Percentiles rank a stretch among this genome's conserved stretches.
These are phyloP conservation scores for Macrophya annulata DNA, from an alignment of 2,888 invertebrate genomes.

Conservation along the genomic window DNA sequence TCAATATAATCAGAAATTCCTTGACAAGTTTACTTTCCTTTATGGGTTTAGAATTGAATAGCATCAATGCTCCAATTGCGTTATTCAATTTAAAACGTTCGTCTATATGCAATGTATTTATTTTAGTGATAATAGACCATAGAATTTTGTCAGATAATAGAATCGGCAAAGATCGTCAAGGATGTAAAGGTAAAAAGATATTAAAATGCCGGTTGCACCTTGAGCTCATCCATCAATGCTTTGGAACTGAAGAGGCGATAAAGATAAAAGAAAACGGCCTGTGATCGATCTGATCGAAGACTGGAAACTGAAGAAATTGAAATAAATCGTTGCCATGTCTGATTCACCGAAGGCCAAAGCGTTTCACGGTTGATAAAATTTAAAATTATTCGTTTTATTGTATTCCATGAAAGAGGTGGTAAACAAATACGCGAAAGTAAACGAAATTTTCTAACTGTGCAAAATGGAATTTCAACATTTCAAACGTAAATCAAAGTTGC, in stretches of 20 bases:
- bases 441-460: not conserved
- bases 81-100: not conserved
- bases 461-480: not conserved
- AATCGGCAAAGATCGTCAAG: slow-evolving; percentile 6
- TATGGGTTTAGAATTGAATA: not conserved
- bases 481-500: slow-evolving; percentile 8
- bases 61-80: not conserved
- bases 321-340: slow-evolving; percentile 34
- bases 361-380: slow-evolving; percentile 16
- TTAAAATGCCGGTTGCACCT: slow-evolving; percentile 41
- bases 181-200: slow-evolving; percentile 2
- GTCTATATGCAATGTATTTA: not conserved
- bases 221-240: slow-evolving; percentile 40
- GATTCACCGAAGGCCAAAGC: not conserved
- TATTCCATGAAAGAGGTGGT: not conserved
- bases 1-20: not conserved
- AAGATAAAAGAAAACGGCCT: slow-evolving; percentile 49
- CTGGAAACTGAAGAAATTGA: slow-evolving; percentile 39
- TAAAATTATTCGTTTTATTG: slow-evolving; percentile 11
- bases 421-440: not conserved
- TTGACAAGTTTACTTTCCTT: not conserved
- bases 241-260: slow-evolving; percentile 33
- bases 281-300: slow-evolving; percentile 46
- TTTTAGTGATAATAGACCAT: not conserved
- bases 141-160: slow-evolving; percentile 14